phyloP scores from a whole-genome alignment of 2,888 invertebrate species.

The Pseudoips prasinana region DNA sequence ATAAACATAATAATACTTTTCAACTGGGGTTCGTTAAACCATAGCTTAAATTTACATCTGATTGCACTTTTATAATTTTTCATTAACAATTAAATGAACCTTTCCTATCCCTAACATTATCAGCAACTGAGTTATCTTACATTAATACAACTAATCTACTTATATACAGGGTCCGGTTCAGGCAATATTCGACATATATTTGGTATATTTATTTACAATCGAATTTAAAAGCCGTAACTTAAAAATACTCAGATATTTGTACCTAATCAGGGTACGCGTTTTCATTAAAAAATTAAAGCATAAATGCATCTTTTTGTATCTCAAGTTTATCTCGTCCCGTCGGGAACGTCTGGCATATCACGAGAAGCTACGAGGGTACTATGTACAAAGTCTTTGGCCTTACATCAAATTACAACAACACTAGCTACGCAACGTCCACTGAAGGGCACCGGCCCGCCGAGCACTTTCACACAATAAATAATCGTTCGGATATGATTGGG shows the following conservation, averaged over 20 bases:
- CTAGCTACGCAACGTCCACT: slow-evolving; percentile 59
- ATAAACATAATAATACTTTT: slow-evolving; percentile 82
- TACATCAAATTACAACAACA: slow-evolving; percentile 59
- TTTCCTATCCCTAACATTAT: slow-evolving; percentile 44
- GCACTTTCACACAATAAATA: slow-evolving; percentile 40
- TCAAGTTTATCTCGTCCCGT: slow-evolving; percentile 55
- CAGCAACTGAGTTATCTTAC: slow-evolving; percentile 61
- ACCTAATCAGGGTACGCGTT: slow-evolving; percentile 66
- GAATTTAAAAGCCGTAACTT: slow-evolving; percentile 65
- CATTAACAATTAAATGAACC: slow-evolving; percentile 69
- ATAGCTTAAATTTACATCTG: slow-evolving; percentile 75
- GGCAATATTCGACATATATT: slow-evolving; percentile 67
- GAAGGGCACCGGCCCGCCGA: slow-evolving; percentile 36
- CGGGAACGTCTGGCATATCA: slow-evolving; percentile 52
- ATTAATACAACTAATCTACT: slow-evolving; percentile 54
- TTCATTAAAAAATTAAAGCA: slow-evolving; percentile 72
- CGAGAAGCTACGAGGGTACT: slow-evolving; percentile 49
- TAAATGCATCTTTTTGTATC: slow-evolving; percentile 78
- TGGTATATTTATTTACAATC: slow-evolving; percentile 79
- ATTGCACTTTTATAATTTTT: slow-evolving; percentile 76
- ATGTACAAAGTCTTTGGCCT: slow-evolving; percentile 81
- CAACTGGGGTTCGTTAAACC: slow-evolving; percentile 72
- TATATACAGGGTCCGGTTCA: slow-evolving; percentile 63
- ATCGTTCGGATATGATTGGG: slow-evolving; percentile 39
- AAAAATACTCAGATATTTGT: slow-evolving; percentile 73